Evolutionary conservation across 1,140 invertebrate genomes (phyloP).

Genomic region (Leucophenga varia): DNA sequence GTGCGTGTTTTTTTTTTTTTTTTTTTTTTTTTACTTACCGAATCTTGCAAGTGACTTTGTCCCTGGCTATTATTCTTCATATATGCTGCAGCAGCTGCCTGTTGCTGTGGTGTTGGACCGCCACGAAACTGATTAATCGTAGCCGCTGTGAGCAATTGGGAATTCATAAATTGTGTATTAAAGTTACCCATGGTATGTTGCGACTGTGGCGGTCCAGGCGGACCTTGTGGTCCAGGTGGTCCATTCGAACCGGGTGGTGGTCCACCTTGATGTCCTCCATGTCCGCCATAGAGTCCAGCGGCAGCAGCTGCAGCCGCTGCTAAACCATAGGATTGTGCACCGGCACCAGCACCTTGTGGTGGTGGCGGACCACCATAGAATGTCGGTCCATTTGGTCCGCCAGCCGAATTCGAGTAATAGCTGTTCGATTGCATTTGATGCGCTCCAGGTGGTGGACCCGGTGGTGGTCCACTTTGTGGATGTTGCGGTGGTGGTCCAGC

Average conservation of each 20-base stretch:
- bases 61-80: conserved; percentile 62
- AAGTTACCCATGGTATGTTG: conserved; percentile 55
- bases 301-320: conserved; percentile 57
- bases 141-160: conserved; percentile 46
- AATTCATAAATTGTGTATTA: conserved; percentile 56
- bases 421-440: conserved; percentile 64
- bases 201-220: conserved; percentile 32
- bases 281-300: conserved; percentile 58
- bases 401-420: conserved; percentile 61
- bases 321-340: conserved; percentile 60
- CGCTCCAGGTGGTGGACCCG: conserved; percentile 55
- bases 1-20: conserved; percentile 11
- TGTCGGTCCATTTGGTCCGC: conserved; percentile 57
- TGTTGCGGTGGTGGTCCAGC: conserved; percentile 55
- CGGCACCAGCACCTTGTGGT: conserved; percentile 56
- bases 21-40: conserved; percentile 42
- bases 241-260: conserved; percentile 36
- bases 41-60: conserved; percentile 59
- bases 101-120: conserved; percentile 57
- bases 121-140: conserved; percentile 51
- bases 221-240: conserved; percentile 24
- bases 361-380: conserved; percentile 50
- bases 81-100: conserved; percentile 55
- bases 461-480: conserved; percentile 56
- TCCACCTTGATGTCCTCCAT: conserved; percentile 42